Evolutionary conservation across 1,140 invertebrate species (phyloP).

Genomic region (Bombus soroeensis): DNA sequence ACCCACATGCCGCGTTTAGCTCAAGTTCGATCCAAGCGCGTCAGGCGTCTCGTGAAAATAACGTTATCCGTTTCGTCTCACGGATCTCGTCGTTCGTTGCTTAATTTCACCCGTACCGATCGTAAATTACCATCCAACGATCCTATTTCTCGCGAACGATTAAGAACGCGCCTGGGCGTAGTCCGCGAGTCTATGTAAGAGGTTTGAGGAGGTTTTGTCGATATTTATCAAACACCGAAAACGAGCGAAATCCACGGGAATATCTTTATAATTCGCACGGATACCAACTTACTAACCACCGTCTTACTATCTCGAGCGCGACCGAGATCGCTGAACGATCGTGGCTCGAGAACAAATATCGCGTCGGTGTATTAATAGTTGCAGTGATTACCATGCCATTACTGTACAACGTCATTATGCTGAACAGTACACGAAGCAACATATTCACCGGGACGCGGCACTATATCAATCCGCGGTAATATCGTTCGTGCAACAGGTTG

Average conservation of each 20-base stretch:
- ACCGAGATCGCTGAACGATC: conserved; percentile 55
- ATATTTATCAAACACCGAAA: not conserved
- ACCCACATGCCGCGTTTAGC: conserved; percentile 16
- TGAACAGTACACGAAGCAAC: conserved; percentile 65
- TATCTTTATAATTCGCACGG: conserved; percentile 12
- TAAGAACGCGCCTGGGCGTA: not conserved
- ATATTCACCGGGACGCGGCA: conserved; percentile 62
- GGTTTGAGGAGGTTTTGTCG: no score
- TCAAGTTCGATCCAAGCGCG: not conserved
- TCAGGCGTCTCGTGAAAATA: not conserved
- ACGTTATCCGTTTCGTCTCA: not conserved
- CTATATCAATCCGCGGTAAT: conserved; percentile 69
- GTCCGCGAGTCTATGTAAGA: not conserved
- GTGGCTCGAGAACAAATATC: conserved; percentile 61
- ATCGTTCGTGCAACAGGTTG: conserved; percentile 62
- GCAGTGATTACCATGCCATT: conserved; percentile 66
- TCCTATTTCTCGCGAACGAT: not conserved
- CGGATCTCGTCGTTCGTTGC: not conserved
- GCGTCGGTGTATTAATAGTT: conserved; percentile 65
- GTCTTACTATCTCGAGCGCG: conserved; percentile 19
- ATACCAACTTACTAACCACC: conserved; percentile 4
- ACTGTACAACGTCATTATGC: conserved; percentile 67
- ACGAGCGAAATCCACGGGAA: not conserved
- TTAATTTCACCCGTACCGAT: not conserved
- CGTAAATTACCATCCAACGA: not conserved